These are phyloP conservation scores for Heliconius hewitsoni DNA, from an alignment of 1,140 invertebrate genomes.

Conservation along the genomic window DNA sequence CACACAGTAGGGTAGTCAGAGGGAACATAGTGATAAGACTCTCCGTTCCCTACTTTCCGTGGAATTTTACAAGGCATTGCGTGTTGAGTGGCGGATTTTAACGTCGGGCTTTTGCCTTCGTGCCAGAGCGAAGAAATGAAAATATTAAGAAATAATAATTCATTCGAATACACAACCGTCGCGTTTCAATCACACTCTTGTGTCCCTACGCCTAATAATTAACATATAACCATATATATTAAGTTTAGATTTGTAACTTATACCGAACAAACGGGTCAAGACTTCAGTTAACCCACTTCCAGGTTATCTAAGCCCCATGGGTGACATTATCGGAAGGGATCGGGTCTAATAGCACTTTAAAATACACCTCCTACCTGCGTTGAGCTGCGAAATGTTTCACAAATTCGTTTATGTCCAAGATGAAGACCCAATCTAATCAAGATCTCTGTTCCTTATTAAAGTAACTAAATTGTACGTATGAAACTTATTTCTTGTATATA, in stretches of 20 bases:
- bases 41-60: too few species aligned
- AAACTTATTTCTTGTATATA: not conserved
- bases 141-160: too few species aligned
- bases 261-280: conserved; percentile 21
- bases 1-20: too few species aligned
- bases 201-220: not conserved
- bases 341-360: conserved; percentile 33
- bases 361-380: conserved; percentile 16
- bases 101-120: too few species aligned
- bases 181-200: too few species aligned
- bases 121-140: too few species aligned
- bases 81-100: too few species aligned
- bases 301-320: conserved; percentile 20
- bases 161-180: too few species aligned
- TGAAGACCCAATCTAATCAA: conserved; percentile 3
- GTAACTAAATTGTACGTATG: not conserved
- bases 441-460: not conserved
- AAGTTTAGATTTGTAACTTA: not conserved
- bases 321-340: conserved; percentile 20
- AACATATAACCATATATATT: not conserved
- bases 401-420: conserved; percentile 25
- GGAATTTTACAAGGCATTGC: too few species aligned
- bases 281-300: conserved; percentile 16
- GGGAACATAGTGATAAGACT: too few species aligned
- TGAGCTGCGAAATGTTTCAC: conserved; percentile 25